phyloP scores from a whole-genome alignment of 2,888 invertebrate genomes.

The Laothoe populi region DNA sequence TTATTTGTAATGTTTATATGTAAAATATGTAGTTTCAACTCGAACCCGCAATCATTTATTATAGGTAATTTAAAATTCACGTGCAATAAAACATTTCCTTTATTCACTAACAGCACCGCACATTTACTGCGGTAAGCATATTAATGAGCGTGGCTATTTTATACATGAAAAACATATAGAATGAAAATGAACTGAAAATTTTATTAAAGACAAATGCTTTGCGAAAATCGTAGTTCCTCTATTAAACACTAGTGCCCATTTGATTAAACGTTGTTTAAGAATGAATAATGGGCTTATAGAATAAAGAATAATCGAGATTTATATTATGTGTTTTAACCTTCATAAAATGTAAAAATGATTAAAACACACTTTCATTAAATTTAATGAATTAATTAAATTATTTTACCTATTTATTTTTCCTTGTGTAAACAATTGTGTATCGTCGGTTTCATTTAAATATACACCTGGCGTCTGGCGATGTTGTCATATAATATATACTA shows the following conservation, averaged over 20 bases:
- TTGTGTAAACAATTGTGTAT: no score
- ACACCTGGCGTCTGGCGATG: no score
- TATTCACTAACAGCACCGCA: constrained; percentile 30
- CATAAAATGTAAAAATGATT: no score
- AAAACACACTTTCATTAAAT: no score
- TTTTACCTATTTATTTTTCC: no score
- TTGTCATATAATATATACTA: no score
- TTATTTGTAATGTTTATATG: no score
- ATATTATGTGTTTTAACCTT: no score
- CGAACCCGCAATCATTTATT: not conserved
- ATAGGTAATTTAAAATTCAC: constrained; percentile 52
- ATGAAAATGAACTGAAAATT: not conserved
- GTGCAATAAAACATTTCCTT: constrained; percentile 51
- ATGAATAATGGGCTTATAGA: not conserved
- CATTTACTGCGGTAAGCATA: constrained; percentile 33
- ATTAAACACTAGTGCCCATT: not conserved
- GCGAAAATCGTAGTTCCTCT: not conserved
- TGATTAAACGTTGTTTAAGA: not conserved
- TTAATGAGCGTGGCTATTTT: constrained; percentile 8
- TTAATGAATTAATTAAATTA: no score
- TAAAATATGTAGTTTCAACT: not conserved
- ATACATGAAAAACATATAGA: not conserved
- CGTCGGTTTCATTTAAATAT: no score
- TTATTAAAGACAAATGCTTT: not conserved
- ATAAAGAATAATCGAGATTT: not conserved